Base-by-base conservation (phyloP, 2,113 vertebrate genomes). In the Lasiurus borealis region DNA sequence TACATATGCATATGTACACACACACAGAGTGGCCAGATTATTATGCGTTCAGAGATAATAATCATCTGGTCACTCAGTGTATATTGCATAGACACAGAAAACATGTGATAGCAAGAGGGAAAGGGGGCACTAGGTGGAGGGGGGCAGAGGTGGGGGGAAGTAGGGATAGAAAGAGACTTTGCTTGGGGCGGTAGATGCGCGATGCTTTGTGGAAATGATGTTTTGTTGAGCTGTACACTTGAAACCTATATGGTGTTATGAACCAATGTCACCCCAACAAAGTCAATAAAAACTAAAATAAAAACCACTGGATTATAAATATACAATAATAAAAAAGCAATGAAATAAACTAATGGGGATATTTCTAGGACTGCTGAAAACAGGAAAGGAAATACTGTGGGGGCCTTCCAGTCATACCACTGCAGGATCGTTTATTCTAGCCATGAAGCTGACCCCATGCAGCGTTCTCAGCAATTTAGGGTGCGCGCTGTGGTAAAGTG, bases 341-440 rank as follows among this genome's bases (percentile, higher is more conserved):
- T 27, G 34, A 71, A 71, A 77, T 85, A 23, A 87, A 87, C 3
- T n/a, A 75, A 44, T 50, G 36, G 23, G 71, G 21, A 62, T 81
- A 85, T 96, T 92, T 88, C 64, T 72, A 85, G n/a, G 95, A 87
- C n/a, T 66, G 9, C 27, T 80, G 82, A 76, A 90, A 84, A 31
- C 25, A 88, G 29, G 64, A 69, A 78, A 71, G 80, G 34, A 88
- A 92, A 73, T 52, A 50, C 27, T 72, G 34, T 52, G 36, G 6
- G 71, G 23, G 14, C 2, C 76, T 86, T 81, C 82, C 71, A 64
- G 88, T 54, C 27, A 82, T 52, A 52, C 9, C 64, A 88, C 36
- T 23, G 15, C 31, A 90, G 18, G 36, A n/a, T n/a, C n/a, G n/a
- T n/a, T n/a, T n/a, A n/a, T n/a, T n/a, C n/a, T n/a, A n/a, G n/a